These are phyloP conservation scores for Peromyscus polionotus DNA, from an alignment of 2,113 vertebrate species.

Conservation along the genomic window DNA sequence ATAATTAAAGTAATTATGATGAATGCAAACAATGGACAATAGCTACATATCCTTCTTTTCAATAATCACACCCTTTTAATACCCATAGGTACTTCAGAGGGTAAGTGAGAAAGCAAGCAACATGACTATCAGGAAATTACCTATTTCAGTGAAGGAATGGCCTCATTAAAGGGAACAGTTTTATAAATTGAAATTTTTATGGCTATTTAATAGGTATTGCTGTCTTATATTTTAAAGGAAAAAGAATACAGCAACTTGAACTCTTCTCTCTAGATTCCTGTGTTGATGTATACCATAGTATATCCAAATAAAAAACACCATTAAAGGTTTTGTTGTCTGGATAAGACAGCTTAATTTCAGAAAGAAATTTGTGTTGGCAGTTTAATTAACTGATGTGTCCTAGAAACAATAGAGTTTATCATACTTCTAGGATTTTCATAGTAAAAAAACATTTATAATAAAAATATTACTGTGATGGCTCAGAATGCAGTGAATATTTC, in stretches of 20 bases:
- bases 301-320: background rate
- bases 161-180: background rate
- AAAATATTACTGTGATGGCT: constrained; percentile 19
- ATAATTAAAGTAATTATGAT: background rate
- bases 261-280: background rate
- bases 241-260: background rate
- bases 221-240: constrained; percentile 12
- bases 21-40: background rate
- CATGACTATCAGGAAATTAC: background rate
- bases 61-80: background rate
- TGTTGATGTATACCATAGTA: background rate
- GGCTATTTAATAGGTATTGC: background rate
- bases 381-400: constrained; percentile 7
- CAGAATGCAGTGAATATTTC: constrained; percentile 10
- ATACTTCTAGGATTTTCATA: background rate
- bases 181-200: background rate
- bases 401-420: background rate
- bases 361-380: constrained; percentile 19
- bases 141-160: background rate
- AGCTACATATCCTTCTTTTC: background rate
- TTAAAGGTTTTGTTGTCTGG: background rate
- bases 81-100: background rate
- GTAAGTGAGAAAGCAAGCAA: background rate
- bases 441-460: background rate
- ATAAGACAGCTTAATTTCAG: background rate